phyloP scores from a whole-genome alignment of 2,113 vertebrate species.

The Uropsilus gracilis region DNA sequence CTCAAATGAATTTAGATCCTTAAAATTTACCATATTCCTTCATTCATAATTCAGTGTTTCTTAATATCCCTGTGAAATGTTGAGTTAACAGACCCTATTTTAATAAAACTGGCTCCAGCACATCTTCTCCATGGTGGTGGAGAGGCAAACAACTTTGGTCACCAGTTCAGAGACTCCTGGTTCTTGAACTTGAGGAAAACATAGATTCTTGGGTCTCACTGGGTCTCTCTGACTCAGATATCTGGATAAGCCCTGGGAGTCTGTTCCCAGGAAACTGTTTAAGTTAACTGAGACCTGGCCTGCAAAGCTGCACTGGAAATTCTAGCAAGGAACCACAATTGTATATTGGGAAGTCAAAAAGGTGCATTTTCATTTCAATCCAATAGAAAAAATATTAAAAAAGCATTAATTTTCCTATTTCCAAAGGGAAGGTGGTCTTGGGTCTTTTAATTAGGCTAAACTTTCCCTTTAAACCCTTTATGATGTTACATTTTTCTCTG shows the following conservation, averaged over 20 bases:
- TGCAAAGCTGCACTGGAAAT: neutral
- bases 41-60: slow-evolving; percentile 22
- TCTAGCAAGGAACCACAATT: neutral
- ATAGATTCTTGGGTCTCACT: neutral
- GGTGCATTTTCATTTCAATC: neutral
- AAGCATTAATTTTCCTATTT: neutral
- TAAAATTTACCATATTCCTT: neutral
- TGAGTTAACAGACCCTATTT: neutral
- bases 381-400: neutral
- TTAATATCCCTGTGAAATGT: neutral
- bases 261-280: neutral
- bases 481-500: neutral
- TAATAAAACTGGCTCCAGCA: neutral
- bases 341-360: neutral
- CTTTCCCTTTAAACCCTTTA: neutral
- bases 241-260: neutral
- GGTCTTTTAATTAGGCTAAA: neutral
- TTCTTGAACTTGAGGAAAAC: neutral
- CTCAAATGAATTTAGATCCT: neutral
- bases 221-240: neutral
- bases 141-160: neutral
- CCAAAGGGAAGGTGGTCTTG: neutral
- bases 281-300: neutral
- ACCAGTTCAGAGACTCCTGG: neutral
- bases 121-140: neutral